Evolutionary conservation across 1,140 invertebrate genomes (phyloP).

Genomic region (Brachionus calyciflorus): DNA sequence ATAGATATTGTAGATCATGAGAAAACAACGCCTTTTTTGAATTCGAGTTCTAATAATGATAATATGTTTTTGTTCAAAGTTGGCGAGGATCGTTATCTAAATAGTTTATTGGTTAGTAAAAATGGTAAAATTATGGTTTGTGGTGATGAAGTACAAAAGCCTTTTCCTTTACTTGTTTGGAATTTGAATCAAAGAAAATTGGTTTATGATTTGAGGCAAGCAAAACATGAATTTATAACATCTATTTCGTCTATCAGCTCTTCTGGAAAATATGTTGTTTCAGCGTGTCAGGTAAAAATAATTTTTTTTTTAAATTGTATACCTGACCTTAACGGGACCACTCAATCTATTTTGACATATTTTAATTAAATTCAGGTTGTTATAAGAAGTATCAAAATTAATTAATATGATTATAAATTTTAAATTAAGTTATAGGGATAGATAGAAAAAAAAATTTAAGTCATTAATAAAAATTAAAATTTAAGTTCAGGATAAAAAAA

Average conservation of each 20-base stretch:
- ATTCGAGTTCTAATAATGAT: not conserved
- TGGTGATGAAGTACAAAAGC: slow-evolving; percentile 84
- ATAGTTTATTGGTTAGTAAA: slow-evolving; percentile 78
- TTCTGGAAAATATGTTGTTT: slow-evolving; percentile 71
- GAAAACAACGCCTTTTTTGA: not conserved
- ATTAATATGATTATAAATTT: too few relatives aligned
- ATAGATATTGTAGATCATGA: slow-evolving; percentile 49
- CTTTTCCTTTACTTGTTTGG: slow-evolving; percentile 82
- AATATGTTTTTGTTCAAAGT: slow-evolving; percentile 60
- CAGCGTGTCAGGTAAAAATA: slow-evolving; percentile 61
- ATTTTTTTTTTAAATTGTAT: slow-evolving; percentile 52
- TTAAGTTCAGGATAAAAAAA: too few relatives aligned
- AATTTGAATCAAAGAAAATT: slow-evolving; percentile 76
- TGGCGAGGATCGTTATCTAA: slow-evolving; percentile 80
- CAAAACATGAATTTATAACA: slow-evolving; percentile 82
- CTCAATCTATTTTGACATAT: not conserved
- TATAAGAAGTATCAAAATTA: too few relatives aligned
- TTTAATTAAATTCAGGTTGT: too few relatives aligned
- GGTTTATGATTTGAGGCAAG: slow-evolving; percentile 78
- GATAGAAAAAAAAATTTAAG: too few relatives aligned
- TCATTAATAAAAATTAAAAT: too few relatives aligned
- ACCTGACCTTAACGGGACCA: slow-evolving; percentile 59
- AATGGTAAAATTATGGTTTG: slow-evolving; percentile 82
- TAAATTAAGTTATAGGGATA: too few relatives aligned
- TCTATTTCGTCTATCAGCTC: slow-evolving; percentile 77